Evolutionary conservation across 2,888 invertebrate genomes (phyloP), one percentile per base, ranked within the genome.

Genomic region (Drosophila neotestacea): DNA sequence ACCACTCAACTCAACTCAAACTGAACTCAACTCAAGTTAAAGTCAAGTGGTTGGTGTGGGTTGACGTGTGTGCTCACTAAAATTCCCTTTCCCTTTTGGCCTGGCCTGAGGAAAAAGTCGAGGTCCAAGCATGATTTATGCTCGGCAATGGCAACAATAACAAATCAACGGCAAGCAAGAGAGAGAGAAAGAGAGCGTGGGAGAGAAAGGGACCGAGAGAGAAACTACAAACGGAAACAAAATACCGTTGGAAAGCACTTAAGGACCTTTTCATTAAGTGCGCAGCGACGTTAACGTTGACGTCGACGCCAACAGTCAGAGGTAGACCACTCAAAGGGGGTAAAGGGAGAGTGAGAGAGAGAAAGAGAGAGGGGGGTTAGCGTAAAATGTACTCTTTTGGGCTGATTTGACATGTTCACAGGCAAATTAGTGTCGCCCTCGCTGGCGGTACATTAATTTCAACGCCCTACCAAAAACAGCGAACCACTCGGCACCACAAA

Each of bases 201-300:
- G 32, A 48, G 41, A 56, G 41, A 47, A 32, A 44, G 46, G 11
- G 60, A 78, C 80, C 79, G 73, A n/a, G 28, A 47, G 46, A 58
- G 56, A 36, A 81, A 78, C 73, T 78, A 90, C 85, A 89, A 91
- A 90, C 91, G 91, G 91, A 91, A 91, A 90, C 90, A 90, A 91
- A 91, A 89, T 90, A 85, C 90, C 91, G 89, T 90, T 90, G 88
- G 85, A 90, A 91, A 90, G 90, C 86, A 91, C 90, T 90, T 90
- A 89, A 89, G 87, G 88, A 87, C 90, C 90, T 88, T 90, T 90
- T 86, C 90, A 90, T 88, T 89, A 90, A 87, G 89, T 85, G 85
- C 73, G 74, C 78, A 66, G 73, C 68, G 70, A 44, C 63, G 66
- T 27, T 11, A 42, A 48, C 67, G 46, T 1, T 7, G 28, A 30